Conservation (phyloP, 1,140 invertebrate species). For the Lepidurus packardi region DNA sequence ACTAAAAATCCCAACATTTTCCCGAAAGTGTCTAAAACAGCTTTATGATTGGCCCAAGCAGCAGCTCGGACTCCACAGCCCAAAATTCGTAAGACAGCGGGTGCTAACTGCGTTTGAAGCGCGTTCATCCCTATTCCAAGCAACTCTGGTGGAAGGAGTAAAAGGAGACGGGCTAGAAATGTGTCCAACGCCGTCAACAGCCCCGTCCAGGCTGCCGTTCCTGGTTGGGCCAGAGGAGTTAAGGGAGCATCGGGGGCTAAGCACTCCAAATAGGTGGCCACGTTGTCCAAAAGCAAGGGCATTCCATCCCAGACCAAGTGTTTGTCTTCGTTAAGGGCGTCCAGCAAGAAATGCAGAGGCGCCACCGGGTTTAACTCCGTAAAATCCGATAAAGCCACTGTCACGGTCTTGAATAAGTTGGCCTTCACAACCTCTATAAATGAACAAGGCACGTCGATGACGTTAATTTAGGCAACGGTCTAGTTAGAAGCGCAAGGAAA, state of each 20-base stretch:
- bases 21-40: constrained; percentile 88
- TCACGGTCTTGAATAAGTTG: constrained; percentile 88
- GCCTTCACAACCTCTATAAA: constrained; percentile 57
- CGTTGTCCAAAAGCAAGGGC: constrained; percentile 72
- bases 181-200: constrained; percentile 77
- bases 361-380: constrained; percentile 91
- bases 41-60: constrained; percentile 44
- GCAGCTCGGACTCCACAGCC: constrained; percentile 49
- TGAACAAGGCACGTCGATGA: neutral
- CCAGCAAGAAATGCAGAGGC: constrained; percentile 82
- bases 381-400: constrained; percentile 90
- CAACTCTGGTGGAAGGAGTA: constrained; percentile 57
- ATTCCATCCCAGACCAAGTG: constrained; percentile 69
- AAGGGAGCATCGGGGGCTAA: constrained; percentile 75
- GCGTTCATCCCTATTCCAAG: constrained; percentile 1
- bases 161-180: constrained; percentile 71
- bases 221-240: constrained; percentile 50
- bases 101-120: constrained; percentile 45
- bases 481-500: constrained; percentile 24
- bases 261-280: constrained; percentile 88
- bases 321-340: constrained; percentile 85
- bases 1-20: constrained; percentile 87
- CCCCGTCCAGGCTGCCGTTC: constrained; percentile 58
- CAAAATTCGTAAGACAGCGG: constrained; percentile 76
- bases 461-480: neutral